phyloP scores from a whole-genome alignment of 2,888 invertebrate species.

The Alviniconcha strummeri region DNA sequence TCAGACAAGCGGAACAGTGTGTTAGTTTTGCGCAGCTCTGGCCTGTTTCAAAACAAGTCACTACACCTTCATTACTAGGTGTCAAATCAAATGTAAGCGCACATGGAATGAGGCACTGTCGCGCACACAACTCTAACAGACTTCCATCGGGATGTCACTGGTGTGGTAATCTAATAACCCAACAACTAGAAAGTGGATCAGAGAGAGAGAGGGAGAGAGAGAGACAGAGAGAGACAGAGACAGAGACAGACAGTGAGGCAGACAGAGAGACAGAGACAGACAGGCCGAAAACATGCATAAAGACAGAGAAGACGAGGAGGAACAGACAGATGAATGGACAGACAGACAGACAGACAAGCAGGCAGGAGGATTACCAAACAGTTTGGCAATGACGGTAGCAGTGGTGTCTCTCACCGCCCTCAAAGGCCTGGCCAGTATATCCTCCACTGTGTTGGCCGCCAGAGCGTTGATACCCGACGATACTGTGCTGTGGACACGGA shows the following conservation, averaged over 20 bases:
- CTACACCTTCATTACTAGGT: no score
- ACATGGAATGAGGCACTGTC: no score
- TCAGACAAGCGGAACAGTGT: no score
- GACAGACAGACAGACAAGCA: slow-evolving; percentile 15
- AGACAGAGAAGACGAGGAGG: background rate
- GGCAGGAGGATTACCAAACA: slow-evolving; percentile 40
- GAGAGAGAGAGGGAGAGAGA: background rate
- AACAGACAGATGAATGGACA: slow-evolving; percentile 8
- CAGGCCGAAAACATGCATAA: background rate
- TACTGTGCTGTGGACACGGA: slow-evolving; percentile 44
- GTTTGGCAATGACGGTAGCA: slow-evolving; percentile 49
- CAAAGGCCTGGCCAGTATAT: slow-evolving; percentile 44
- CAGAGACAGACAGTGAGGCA: background rate
- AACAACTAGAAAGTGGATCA: background rate
- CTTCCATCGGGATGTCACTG: no score
- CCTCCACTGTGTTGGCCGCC: slow-evolving; percentile 57
- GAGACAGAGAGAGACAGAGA: background rate
- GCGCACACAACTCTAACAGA: no score
- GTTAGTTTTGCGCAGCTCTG: no score
- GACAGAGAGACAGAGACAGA: background rate
- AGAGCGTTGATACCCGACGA: slow-evolving; percentile 59
- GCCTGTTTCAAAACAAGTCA: no score
- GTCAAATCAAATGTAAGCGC: no score
- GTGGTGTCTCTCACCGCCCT: slow-evolving; percentile 38
- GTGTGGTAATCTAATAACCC: no score